Percentiles rank a stretch among this genome's conserved stretches.
These are phyloP conservation scores for Exaiptasia diaphana DNA, from an alignment of 64 coral and sea anemone species.

Conservation along the genomic window DNA sequence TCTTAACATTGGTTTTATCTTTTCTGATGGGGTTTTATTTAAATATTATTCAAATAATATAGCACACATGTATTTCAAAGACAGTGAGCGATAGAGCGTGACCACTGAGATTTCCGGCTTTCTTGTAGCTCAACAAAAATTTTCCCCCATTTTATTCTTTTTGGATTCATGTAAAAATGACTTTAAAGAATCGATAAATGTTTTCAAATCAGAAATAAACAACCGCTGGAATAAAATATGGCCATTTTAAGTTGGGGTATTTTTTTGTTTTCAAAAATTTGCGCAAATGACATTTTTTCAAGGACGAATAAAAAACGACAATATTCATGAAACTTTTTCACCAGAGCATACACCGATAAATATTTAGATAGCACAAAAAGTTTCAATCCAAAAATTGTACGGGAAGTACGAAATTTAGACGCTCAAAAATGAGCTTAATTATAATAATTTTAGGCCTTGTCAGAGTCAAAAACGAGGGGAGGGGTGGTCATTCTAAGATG, in stretches of 20 bases:
- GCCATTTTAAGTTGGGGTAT: constrained; percentile 13
- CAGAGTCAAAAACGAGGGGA: constrained; percentile 44
- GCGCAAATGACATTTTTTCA: constrained; percentile 41
- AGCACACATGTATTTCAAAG: neutral
- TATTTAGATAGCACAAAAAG: constrained; percentile 19
- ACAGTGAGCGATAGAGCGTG: neutral
- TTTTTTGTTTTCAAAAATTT: constrained; percentile 48
- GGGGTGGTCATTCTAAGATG: constrained; percentile 10
- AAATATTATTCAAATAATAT: neutral
- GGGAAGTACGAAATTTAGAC: constrained; percentile 4
- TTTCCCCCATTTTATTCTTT: constrained; percentile 45
- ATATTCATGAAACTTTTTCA: constrained; percentile 9
- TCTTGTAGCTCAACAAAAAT: neutral
- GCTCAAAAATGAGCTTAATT: constrained; percentile 60
- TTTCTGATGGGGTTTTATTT: neutral
- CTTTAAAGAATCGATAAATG: constrained; percentile 26
- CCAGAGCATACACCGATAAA: constrained; percentile 9
- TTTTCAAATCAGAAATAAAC: neutral
- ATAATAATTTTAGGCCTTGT: constrained; percentile 51
- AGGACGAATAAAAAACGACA: constrained; percentile 26
- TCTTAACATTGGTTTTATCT: constrained; percentile 15
- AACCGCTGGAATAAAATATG: neutral
- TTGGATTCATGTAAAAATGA: constrained; percentile 27
- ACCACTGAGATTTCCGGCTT: constrained; percentile 4
- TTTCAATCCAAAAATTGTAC: constrained; percentile 6